Evolutionary conservation across 2,888 invertebrate genomes (phyloP), one percentile per base, ranked within the genome.

Genomic region (Acanthosepion esculentum): DNA sequence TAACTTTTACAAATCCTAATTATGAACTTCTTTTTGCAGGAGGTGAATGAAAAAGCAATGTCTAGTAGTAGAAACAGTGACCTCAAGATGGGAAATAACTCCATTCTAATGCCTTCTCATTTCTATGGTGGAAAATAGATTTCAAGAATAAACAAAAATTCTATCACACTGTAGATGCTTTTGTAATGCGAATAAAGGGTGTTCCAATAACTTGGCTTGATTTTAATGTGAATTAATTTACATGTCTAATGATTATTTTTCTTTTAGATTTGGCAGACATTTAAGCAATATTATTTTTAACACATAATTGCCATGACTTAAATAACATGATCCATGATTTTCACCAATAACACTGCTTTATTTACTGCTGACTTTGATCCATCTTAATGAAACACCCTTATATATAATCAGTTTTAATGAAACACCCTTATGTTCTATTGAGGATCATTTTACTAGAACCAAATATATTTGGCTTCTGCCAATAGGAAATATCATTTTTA

Each of bases 1-100:
- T n/a, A 78, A 78, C 78, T 78, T 78, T 78, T n/a, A 78, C 78
- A 78, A n/a, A 78, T 78, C n/a, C n/a, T 78, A 78, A 78, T 78
- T 78, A 78, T 78, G 78, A 78, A 78, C 78, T 78, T 78, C 33
- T 33, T 78, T 78, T 78, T 78, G 78, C n/a, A 33, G n/a, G n/a
- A 15, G n/a, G 12, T 78, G 78, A 78, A 78, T 12, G 78, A 78
- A 78, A 78, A n/a, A n/a, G 0, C n/a, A 78, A 78, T n/a, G 78
- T 33, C n/a, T 78, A n/a, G 12, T 12, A 78, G 78, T 33, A 78
- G n/a, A 78, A 78, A 78, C 2, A 15, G n/a, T 78, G 78, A 78
- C 78, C 10, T 33, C 5, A 78, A 78, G 78, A 78, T 10, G n/a
- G 15, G 41, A 41, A 41, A 41, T 33, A n/a, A n/a, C 33, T 18